These are phyloP conservation scores for Protonibea diacanthus DNA, from an alignment of 2,797 vertebrate genomes.

Conservation along the genomic window DNA sequence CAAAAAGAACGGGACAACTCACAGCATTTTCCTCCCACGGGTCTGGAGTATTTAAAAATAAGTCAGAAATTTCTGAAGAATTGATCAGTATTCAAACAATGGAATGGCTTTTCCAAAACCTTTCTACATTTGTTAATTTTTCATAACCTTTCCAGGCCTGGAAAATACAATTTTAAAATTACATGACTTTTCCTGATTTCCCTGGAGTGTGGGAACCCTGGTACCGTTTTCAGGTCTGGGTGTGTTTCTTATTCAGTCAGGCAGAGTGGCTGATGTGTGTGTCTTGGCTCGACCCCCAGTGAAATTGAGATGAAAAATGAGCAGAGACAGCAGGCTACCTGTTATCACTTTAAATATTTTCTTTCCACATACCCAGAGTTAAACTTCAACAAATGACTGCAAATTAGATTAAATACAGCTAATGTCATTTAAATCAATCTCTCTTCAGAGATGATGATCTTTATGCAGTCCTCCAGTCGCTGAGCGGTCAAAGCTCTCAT, in stretches of 20 bases:
- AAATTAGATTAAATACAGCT: slow-evolving; percentile 84
- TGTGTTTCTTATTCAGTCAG: slow-evolving; percentile 65
- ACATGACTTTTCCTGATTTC: slow-evolving; percentile 41
- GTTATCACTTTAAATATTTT: slow-evolving; percentile 90
- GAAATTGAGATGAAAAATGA: slow-evolving; percentile 83
- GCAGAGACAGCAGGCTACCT: slow-evolving; percentile 81
- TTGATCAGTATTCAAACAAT: slow-evolving; percentile 17
- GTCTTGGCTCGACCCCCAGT: slow-evolving; percentile 73
- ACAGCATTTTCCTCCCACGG: slow-evolving; percentile 28
- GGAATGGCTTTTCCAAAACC: slow-evolving; percentile 19
- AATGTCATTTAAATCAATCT: slow-evolving; percentile 73
- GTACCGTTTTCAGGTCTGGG: slow-evolving; percentile 38
- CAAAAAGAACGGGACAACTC: slow-evolving; percentile 18
- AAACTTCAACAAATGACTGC: slow-evolving; percentile 85
- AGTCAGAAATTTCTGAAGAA: background rate
- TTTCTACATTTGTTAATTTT: slow-evolving; percentile 31
- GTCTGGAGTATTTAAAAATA: slow-evolving; percentile 32
- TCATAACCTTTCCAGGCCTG: slow-evolving; percentile 29
- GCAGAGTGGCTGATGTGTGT: slow-evolving; percentile 67
- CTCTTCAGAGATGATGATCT: slow-evolving; percentile 47
- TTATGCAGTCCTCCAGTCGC: slow-evolving; percentile 44
- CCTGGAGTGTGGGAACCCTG: slow-evolving; percentile 33
- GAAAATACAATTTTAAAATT: slow-evolving; percentile 39
- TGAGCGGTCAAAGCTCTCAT: slow-evolving; percentile 52
- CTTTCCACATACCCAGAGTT: slow-evolving; percentile 82